Evolutionary conservation across 2,888 invertebrate species (phyloP), one percentile per base, ranked within the genome.

Genomic region (Trichogramma evanescens): DNA sequence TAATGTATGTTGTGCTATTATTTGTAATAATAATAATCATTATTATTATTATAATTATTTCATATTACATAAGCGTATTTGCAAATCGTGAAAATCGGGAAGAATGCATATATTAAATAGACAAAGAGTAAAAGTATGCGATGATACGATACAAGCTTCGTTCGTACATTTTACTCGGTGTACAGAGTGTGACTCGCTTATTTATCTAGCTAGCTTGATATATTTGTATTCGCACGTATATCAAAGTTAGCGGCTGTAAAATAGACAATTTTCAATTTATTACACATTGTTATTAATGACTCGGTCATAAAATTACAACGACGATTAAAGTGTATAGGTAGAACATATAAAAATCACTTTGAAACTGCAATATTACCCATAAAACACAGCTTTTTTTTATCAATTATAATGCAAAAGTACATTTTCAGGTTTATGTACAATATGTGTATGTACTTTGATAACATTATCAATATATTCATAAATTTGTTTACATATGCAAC

Each of bases 371-470:
- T 58, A 61, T 61, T 57, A 56, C 56, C 53, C 41, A 58, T 43
- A 46, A 60, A 63, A 63, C 56, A 43, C 51, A 62, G 57, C 54
- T 50, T 61, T 62, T 55, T 53, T 26, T 61, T 59, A 58, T 39
- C 56, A 60, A 54, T 59, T 39, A 26, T 26, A 54, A 62, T 59
- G 59, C 50, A 61, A 59, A 63, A 59, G 58, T 61, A 64, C 61
- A 61, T 64, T 59, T 52, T 52, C 54, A 57, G 56, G 45, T 61
- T 51, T 64, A 62, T 64, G 62, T 60, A 62, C 62, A 64, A 64
- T 64, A 59, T 57, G 58, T 58, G 59, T 64, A 59, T 64, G 58
- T 59, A 57, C 55, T 53, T 57, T 56, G 49, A 58, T 64, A 64
- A 64, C 64, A 60, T 64, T 64, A 26, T 26, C 26, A 26, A 26